Evolutionary conservation across 2,888 invertebrate genomes (phyloP).

Genomic region (Aplocera efformata): DNA sequence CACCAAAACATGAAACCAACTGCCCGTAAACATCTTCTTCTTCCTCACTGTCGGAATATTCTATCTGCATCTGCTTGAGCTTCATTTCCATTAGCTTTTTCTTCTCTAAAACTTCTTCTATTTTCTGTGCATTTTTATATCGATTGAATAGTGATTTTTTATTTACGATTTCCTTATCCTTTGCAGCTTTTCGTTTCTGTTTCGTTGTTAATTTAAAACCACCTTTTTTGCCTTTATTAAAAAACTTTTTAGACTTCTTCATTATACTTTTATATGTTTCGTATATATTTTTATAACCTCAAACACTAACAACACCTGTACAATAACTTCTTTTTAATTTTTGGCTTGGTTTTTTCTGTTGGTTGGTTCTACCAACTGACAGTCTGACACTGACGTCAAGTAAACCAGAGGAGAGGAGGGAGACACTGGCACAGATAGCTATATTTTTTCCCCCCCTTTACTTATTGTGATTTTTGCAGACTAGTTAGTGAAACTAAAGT

Average conservation of each 20-base stretch:
- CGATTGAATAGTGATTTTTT: constrained; percentile 73
- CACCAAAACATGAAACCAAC: constrained; percentile 73
- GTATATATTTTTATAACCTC: no score
- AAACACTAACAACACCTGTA: no score
- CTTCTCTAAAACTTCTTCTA: constrained; percentile 69
- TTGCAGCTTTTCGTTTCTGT: constrained; percentile 45
- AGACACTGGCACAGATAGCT: no score
- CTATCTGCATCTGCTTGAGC: constrained; percentile 50
- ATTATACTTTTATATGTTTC: constrained; percentile 39
- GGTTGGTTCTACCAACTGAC: no score
- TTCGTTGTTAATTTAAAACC: constrained; percentile 41
- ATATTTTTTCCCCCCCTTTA: no score
- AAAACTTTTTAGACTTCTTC: constrained; percentile 53
- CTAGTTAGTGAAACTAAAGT: no score
- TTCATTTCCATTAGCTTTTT: constrained; percentile 60
- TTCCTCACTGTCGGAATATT: constrained; percentile 75
- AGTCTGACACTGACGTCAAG: no score
- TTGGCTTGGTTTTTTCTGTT: no score
- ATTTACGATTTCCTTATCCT: constrained; percentile 50
- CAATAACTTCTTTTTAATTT: no score
- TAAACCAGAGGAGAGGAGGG: no score
- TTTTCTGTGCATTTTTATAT: constrained; percentile 69
- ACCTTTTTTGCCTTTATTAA: constrained; percentile 48
- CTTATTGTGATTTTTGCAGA: no score
- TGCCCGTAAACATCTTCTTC: constrained; percentile 73